A percentile compares a stretch with the other conserved stretches of the same genome.
Conservation (phyloP, 2,113 vertebrate species). For the Lanius ludovicianus region DNA sequence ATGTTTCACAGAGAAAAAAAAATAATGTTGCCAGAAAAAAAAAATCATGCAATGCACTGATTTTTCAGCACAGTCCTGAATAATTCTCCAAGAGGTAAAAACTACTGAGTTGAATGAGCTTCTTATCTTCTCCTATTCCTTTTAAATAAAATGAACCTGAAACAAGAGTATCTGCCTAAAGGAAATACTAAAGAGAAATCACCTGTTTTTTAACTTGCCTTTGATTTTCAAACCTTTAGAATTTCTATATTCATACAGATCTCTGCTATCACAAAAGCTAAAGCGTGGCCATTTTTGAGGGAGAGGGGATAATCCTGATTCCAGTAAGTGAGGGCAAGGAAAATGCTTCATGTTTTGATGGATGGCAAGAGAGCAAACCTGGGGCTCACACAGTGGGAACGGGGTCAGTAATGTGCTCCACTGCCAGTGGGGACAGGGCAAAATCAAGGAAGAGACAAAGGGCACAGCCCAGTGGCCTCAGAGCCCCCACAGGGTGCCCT, state of each 20-base stretch:
- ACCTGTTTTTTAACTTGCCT: neutral
- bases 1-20: neutral
- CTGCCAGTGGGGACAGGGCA: neutral
- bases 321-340: neutral
- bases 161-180: neutral
- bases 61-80: neutral
- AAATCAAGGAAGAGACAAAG: fast-evolving
- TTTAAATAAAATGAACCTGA: neutral
- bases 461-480: neutral
- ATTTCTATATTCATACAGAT: neutral
- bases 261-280: neutral
- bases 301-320: neutral
- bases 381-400: neutral
- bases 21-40: neutral
- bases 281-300: neutral
- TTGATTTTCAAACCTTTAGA: slow-evolving; percentile 17
- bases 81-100: neutral
- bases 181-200: neutral
- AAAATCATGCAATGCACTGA: neutral
- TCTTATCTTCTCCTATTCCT: neutral
- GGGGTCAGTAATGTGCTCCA: fast-evolving
- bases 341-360: neutral
- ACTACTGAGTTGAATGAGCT: neutral
- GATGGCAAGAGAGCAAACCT: neutral
- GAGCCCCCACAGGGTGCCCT: too few species aligned